Base-by-base conservation (phyloP, 2,888 invertebrate genomes). In the Malthinus flaveolus region DNA sequence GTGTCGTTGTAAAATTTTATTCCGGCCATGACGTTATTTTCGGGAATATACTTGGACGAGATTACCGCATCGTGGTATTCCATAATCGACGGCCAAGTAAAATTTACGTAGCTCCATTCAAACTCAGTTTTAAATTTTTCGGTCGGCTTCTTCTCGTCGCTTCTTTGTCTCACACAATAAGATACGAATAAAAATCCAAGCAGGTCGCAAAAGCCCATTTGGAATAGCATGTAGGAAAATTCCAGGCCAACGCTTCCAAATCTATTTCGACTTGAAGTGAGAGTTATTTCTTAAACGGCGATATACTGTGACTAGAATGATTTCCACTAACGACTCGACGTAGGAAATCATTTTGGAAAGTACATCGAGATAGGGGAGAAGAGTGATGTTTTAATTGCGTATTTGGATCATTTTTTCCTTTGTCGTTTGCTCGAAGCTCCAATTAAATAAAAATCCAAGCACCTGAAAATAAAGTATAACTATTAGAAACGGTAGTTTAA, bases 71-170 rank as follows among this genome's bases (percentile, higher is more conserved):
- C 75, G 49, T 82, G 79, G 61, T 84, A 83, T 12, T 82, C 82
- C 66, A 80, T 82, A 47, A 81, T 81, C 51, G 82, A 82, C 33
- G 81, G 82, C 87, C 88, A 90, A 35, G 83, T 83, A 75, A 84
- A 87, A 73, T 89, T 87, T 59, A 89, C 80, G 63, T 81, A 82
- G 72, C 83, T 84, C 89, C 89, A 90, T 78, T 88, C 86, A 78
- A 87, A 88, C 52, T 85, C 82, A 46, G 86, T 86, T 56, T 84
- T 80, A 73, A 88, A 87, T 71, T 85, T 61, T 39, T 64, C 62
- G n/a, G 60, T 63, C 12, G 62, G 61, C 13, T 45, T 59, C 39
- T 55, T 63, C 12, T 59, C 55, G 4, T 48, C 59, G 32, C 51
- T 54, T 32, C 36, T 36, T 49, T 63, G 64, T 6, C 53, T 54